Evolutionary conservation across 2,113 vertebrate genomes (phyloP), one percentile per base, ranked within the genome.

Genomic region (Carassius carassius): DNA sequence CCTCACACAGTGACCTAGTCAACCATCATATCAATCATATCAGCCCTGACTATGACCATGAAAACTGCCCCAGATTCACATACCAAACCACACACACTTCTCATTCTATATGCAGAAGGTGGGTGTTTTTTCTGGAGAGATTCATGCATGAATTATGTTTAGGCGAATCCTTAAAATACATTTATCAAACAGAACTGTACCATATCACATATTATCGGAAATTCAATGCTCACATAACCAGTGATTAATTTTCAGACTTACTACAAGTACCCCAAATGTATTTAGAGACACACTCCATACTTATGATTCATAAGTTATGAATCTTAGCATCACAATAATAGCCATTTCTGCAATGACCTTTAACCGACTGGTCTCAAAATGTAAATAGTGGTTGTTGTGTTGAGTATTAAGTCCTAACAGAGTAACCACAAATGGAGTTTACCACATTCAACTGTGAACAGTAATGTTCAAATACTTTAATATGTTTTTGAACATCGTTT

Each of bases 41-140:
- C 86, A 82, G 29, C 47, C 65, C 32, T 32, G 25, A 47, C 58
- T 35, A 56, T 41, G 37, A 60, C 54, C 56, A 81, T 85, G 74
- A 85, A 75, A 82, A 23, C 12, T 85, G 85, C 35, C 87, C 85
- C 37, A 86, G 16, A 85, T 86, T 76, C 70, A 67, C 49, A 47
- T 51, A 65, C 47, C 5, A 17, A 65, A 25, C 51, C 51, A 60
- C 10, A 37, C 75, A 32, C 81, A n/a, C 62, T 37, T 72, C 47
- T 49, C 35, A 60, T 41, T 25, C 19, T 9, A 70, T 56, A n/a
- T 35, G 23, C 21, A 47, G 11, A 70, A 70, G 9, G 44, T 54
- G 47, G 44, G 63, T 70, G 47, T 69, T 65, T 19, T 70, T 74
- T 19, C 49, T 58, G 12, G 65, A 41, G 67, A 19, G 37, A 72